Conservation (phyloP, 2,113 vertebrate genomes). For the Hypomesus transpacificus region DNA sequence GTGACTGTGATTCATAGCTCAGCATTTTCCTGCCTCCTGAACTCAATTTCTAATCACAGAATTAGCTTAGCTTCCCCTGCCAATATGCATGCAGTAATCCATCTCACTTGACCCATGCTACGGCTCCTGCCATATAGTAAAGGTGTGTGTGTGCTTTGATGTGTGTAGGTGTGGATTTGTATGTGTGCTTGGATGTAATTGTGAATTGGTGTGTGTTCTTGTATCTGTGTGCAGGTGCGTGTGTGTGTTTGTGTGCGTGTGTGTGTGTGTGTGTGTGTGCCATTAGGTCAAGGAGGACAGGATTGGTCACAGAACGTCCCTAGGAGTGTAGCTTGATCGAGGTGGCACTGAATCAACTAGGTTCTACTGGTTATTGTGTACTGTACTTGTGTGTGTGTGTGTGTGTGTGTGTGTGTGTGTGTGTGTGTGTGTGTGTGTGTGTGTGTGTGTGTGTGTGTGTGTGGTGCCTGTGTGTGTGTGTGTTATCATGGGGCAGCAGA, state of each 20-base stretch:
- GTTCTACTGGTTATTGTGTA: not conserved
- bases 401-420: not conserved
- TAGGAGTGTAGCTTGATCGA: too few species aligned
- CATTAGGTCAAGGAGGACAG: not conserved
- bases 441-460: not conserved
- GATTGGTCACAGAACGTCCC: too few species aligned
- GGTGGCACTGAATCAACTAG: not conserved
- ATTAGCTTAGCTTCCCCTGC: slow-evolving; percentile 35
- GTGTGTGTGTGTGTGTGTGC: slow-evolving; percentile 5
- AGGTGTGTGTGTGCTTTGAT: slow-evolving; percentile 7
- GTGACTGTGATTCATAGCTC: slow-evolving; percentile 32
- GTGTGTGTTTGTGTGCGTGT: slow-evolving; percentile 7
- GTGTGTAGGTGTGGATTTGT: slow-evolving; percentile 11
- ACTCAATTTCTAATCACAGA: slow-evolving; percentile 44
- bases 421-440: not conserved
- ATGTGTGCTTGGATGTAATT: not conserved
- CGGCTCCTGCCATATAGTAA: slow-evolving; percentile 20
- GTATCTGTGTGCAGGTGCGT: not conserved
- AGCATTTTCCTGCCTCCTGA: slow-evolving; percentile 25
- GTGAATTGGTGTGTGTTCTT: slow-evolving; percentile 2
- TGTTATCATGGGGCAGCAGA: not conserved
- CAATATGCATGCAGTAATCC: slow-evolving; percentile 35
- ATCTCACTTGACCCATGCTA: slow-evolving; percentile 41
- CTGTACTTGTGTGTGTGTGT: not conserved
- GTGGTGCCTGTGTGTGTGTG: not conserved